Base-by-base conservation (phyloP, 2,113 vertebrate species). In the Gambusia affinis region DNA sequence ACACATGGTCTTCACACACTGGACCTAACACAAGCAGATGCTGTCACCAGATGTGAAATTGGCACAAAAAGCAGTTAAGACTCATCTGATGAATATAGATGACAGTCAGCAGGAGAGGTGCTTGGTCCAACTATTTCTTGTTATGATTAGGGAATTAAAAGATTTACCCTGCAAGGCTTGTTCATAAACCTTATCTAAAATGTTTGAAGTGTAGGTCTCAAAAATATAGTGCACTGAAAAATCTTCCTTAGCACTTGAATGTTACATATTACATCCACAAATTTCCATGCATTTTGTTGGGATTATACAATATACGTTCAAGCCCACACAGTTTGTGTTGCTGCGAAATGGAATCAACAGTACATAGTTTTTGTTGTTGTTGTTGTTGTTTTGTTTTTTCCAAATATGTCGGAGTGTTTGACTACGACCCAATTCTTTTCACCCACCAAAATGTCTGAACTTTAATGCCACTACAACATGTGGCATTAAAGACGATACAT, bases 21-120 rank as follows among this genome's bases (percentile, higher is more conserved):
- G 35, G 73, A 24, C 62, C 44, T 73, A 86, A 79, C 71, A 72
- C 76, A 62, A 85, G 78, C 91, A 93, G 86, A 88, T 92, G 62
- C 76, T 87, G 81, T 66, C 68, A 78, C 76, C 90, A 93, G 90
- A 92, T 94, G 91, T 87, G 87, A 73, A 68, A 60, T 79, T 64
- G 37, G 72, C 79, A 57, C 72, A 69, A 71, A 69, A 72, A 80
- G 64, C 68, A 73, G 78, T 37, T 47, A 67, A 79, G 31, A 72
- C 64, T 22, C 67, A 73, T 82, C 63, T 60, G 37, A 71, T 70
- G 39, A 70, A 60, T 72, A 74, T 68, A 70, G 82, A 81, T 70
- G 76, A 68, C 44, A 37, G 8, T 68, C 24, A 42, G 35, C 6
- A 31, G 27, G 33, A 73, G 22, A 72, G 14, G 33, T 67, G 60